phyloP scores from a whole-genome alignment of 2,113 vertebrate genomes.

The Suncus etruscus region DNA sequence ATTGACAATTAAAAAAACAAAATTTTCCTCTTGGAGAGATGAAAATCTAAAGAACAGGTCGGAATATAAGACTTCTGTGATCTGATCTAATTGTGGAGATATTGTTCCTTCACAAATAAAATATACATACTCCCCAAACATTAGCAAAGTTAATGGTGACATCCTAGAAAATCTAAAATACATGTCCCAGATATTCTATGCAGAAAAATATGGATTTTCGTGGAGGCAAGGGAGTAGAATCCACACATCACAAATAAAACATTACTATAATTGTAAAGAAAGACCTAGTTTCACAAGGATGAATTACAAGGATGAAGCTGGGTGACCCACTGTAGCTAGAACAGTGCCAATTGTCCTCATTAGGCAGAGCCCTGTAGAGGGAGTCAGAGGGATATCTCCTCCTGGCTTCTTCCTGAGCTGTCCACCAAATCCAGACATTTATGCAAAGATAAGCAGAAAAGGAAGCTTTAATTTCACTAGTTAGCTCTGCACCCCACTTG shows the following conservation, averaged over 20 bases:
- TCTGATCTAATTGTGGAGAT: slow-evolving; percentile 7
- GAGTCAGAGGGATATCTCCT: slow-evolving; percentile 50
- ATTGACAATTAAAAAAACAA: slow-evolving; percentile 30
- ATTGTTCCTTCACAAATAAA: slow-evolving; percentile 19
- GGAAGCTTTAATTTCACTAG: slow-evolving; percentile 20
- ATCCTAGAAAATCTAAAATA: slow-evolving; percentile 32
- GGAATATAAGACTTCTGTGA: slow-evolving; percentile 1
- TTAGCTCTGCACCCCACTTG: background rate
- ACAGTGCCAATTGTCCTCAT: background rate
- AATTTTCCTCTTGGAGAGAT: slow-evolving; percentile 21
- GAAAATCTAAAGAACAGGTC: slow-evolving; percentile 13
- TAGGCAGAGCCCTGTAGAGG: slow-evolving; percentile 64
- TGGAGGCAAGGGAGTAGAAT: background rate
- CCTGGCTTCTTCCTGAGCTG: background rate
- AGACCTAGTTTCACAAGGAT: background rate
- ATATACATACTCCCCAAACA: background rate
- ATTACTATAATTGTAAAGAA: slow-evolving; percentile 26
- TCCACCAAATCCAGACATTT: background rate
- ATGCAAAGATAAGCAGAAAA: slow-evolving; percentile 15
- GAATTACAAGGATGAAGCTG: background rate
- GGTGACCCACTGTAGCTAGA: background rate
- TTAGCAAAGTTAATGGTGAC: slow-evolving; percentile 1
- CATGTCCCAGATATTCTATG: background rate
- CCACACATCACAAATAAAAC: slow-evolving; percentile 14
- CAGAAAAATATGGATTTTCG: background rate